Conservation (phyloP, 2,888 invertebrate species). For the Malacosoma neustria region DNA sequence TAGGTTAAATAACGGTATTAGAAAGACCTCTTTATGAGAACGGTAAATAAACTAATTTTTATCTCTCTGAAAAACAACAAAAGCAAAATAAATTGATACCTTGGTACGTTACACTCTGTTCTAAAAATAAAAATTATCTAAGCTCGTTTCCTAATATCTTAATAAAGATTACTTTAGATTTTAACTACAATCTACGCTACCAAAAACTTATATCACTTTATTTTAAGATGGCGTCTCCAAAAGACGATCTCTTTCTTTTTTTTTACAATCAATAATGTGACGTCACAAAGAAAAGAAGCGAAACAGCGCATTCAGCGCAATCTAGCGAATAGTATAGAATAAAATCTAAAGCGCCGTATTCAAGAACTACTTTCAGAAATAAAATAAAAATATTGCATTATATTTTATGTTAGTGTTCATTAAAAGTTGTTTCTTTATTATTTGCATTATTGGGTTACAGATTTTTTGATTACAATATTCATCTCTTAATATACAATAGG, state of each 20-base stretch:
- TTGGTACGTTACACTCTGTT: constrained; percentile 88
- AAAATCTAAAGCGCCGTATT: too few relatives aligned
- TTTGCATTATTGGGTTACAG: too few relatives aligned
- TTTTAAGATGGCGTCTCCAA: constrained; percentile 74
- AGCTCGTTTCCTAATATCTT: constrained; percentile 54
- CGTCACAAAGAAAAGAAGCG: constrained; percentile 74
- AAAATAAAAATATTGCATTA: too few relatives aligned
- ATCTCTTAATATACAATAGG: too few relatives aligned
- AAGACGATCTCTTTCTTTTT: constrained; percentile 65
- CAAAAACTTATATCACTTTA: constrained; percentile 77
- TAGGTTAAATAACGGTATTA: constrained; percentile 51
- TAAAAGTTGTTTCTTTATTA: too few relatives aligned
- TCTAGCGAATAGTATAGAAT: too few relatives aligned
- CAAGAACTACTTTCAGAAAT: constrained; percentile 7
- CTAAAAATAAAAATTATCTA: constrained; percentile 53
- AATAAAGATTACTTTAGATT: constrained; percentile 69
- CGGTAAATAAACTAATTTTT: constrained; percentile 66
- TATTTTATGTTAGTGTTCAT: too few relatives aligned
- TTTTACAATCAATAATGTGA: constrained; percentile 66
- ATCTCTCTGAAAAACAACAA: constrained; percentile 38
- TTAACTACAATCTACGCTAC: constrained; percentile 70
- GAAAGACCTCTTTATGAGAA: constrained; percentile 44
- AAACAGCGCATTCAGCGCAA: constrained; percentile 46
- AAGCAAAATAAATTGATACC: constrained; percentile 76
- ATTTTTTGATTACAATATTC: too few relatives aligned